Evolutionary conservation across 2,888 invertebrate species (phyloP).

Genomic region (Omphaloscelis lunosa): DNA sequence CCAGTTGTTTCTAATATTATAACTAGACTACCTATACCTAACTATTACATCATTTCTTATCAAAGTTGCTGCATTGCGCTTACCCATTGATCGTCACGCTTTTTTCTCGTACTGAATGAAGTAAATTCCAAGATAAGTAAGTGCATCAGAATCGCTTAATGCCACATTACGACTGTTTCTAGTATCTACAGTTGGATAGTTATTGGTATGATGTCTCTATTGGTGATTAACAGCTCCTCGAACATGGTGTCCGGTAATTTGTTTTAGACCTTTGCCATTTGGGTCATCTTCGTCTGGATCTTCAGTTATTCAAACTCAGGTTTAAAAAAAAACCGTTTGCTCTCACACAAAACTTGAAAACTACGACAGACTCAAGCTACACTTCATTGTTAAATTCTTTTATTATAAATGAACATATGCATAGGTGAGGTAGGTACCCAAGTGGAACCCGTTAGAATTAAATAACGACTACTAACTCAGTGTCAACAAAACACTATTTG

Average conservation of each 20-base stretch:
- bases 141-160: conserved; percentile 2
- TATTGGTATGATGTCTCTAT: background rate
- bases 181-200: background rate
- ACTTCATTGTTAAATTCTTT: background rate
- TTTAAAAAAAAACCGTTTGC: no score
- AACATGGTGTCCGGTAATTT: background rate
- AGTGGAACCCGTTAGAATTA: background rate
- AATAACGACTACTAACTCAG: conserved; percentile 13
- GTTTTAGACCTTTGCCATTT: background rate
- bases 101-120: conserved; percentile 36
- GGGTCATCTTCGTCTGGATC: background rate
- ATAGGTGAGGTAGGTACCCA: background rate
- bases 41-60: conserved; percentile 16
- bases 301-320: background rate
- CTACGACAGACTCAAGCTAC: background rate
- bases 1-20: background rate
- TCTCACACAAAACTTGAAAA: background rate
- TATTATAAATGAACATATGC: no score
- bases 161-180: conserved; percentile 9
- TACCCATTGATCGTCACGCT: conserved; percentile 33
- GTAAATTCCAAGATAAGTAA: conserved; percentile 19
- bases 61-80: background rate
- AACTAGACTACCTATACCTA: no score
- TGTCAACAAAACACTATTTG: conserved; percentile 8
- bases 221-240: background rate